Evolutionary conservation across 2,113 vertebrate genomes (phyloP), one percentile per base, ranked within the genome.

Genomic region (Albula goreensis): DNA sequence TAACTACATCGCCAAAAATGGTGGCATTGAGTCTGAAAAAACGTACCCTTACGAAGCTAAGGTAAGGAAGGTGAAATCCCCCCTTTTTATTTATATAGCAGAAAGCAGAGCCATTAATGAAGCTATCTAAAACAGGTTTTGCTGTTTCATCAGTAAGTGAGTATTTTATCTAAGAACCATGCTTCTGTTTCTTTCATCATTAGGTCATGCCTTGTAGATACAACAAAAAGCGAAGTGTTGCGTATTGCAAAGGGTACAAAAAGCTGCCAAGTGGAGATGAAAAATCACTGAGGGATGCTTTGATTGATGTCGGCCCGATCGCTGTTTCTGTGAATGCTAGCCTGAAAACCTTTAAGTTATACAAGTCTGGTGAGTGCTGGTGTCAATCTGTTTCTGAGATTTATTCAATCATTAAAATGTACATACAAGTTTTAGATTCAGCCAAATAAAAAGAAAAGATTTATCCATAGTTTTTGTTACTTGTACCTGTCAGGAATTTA

Each of bases 11-110:
- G 87, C 0, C 0, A 12, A 89, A 3, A 92, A 92, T 0, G 77
- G 86, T 0, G 91, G 92, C 87, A 56, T 94, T 48, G 77, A 89
- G 88, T 92, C 90, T 0, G 91, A 94, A 88, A 49, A 1, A 0
- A 0, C 77, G 63, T 93, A 94, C 85, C 91, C 93, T 78, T 94
- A 93, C 83, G 0, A 0, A 52, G 91, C 52, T 51, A 85, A 6
- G 25, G 93, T 93, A 51, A 85, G 70, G 8, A 0, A 50, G 19
- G 13, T 5, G 13, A 25, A 0, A 0, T 0, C 52, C n/a, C 60
- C 4, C 19, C 11, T 50, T 2, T 17, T n/a, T 22, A 41, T 12
- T 50, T 5, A 51, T 0, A 3, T 2, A 19, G 57, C 9, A 7
- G 51, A 17, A 10, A 48, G 49, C 6, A 56, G 6, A 9, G 6